A percentile compares a stretch with the other conserved stretches of the same genome.
Evolutionary conservation across 1,140 invertebrate genomes (phyloP).

Genomic region (Cydia strobilella): DNA sequence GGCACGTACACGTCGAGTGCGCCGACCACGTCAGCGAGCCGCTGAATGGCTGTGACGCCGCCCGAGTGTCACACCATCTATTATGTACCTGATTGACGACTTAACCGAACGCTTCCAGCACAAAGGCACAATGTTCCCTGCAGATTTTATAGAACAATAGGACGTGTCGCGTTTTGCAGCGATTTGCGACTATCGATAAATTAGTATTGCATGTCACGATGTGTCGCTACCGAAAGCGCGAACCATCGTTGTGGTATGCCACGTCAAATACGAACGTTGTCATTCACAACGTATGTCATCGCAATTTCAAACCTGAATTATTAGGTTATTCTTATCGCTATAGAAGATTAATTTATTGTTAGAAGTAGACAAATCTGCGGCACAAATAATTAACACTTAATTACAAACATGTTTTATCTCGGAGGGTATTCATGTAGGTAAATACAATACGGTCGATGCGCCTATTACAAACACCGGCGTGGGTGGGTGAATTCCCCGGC

Average conservation of each 20-base stretch:
- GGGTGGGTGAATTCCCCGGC: too few species aligned
- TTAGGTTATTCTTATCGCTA: too few species aligned
- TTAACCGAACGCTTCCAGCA: conserved; percentile 46
- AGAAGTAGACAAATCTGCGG: too few species aligned
- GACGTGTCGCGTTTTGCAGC: conserved; percentile 22
- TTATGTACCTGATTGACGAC: conserved; percentile 68
- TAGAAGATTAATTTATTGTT: too few species aligned
- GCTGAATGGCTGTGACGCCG: conserved; percentile 48
- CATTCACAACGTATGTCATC: neutral
- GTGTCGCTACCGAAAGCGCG: neutral
- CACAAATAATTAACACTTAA: too few species aligned
- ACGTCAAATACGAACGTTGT: neutral
- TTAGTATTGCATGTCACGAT: neutral
- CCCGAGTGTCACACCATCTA: conserved; percentile 64
- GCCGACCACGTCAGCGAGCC: conserved; percentile 65
- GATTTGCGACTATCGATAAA: conserved; percentile 21
- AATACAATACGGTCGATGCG: too few species aligned
- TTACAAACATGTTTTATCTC: too few species aligned
- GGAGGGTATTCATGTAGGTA: too few species aligned
- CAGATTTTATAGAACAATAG: conserved; percentile 31
- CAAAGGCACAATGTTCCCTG: conserved; percentile 29
- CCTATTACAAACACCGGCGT: too few species aligned
- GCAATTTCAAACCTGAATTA: neutral
- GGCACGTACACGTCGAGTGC: conserved; percentile 70
- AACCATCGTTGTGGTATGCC: neutral